These are phyloP conservation scores for Myrmecobius fasciatus DNA, from an alignment of 2,113 vertebrate genomes.

Conservation along the genomic window DNA sequence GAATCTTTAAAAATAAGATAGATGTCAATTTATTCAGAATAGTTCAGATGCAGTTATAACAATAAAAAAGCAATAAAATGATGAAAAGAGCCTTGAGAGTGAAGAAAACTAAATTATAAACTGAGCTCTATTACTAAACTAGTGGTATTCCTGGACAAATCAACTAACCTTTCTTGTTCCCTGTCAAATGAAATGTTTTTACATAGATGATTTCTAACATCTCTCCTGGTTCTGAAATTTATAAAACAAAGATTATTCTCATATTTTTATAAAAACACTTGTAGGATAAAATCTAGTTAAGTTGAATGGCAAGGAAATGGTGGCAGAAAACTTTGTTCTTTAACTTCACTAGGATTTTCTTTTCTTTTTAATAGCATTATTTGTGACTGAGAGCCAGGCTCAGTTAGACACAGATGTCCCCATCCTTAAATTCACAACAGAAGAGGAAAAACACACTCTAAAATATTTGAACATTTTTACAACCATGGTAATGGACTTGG, in stretches of 20 bases:
- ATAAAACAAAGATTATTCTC: background rate
- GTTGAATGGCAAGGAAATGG: constrained; percentile 18
- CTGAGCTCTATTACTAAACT: background rate
- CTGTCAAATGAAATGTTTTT: constrained; percentile 19
- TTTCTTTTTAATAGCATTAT: constrained; percentile 5
- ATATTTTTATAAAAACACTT: constrained; percentile 5
- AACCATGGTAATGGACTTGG: constrained; percentile 41
- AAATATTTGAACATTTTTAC: constrained; percentile 48
- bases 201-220: constrained; percentile 23
- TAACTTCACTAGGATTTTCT: constrained; percentile 6
- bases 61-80: background rate
- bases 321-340: constrained; percentile 9
- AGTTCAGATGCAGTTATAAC: background rate
- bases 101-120: background rate
- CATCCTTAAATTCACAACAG: constrained; percentile 11
- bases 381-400: constrained; percentile 10
- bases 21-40: background rate
- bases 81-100: background rate
- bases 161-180: background rate
- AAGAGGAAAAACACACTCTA: constrained; percentile 49
- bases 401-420: constrained; percentile 25
- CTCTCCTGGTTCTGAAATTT: constrained; percentile 3
- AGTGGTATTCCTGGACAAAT: background rate
- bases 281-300: background rate
- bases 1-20: constrained; percentile 15